Evolutionary conservation across 2,888 invertebrate genomes (phyloP).

Genomic region (Melanotus villosus): DNA sequence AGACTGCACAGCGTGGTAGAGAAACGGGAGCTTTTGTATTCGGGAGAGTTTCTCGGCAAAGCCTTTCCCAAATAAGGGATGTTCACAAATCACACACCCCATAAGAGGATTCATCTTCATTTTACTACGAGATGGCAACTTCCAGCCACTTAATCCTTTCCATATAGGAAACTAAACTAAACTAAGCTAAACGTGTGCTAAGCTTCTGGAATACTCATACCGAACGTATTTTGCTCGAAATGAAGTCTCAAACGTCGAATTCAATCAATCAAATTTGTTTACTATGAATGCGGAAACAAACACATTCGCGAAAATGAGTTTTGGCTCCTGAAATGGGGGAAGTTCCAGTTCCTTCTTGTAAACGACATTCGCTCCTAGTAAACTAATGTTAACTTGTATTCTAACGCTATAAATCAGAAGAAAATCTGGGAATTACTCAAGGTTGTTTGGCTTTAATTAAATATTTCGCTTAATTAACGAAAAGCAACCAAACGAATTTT

Average conservation of each 20-base stretch:
- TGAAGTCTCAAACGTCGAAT: not conserved
- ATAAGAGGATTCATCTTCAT: constrained; percentile 35
- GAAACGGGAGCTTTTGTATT: constrained; percentile 25
- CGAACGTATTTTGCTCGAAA: constrained; percentile 4
- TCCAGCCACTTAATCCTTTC: constrained; percentile 20
- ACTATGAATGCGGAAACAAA: constrained; percentile 1
- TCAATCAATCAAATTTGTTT: constrained; percentile 17
- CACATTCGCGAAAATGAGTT: not conserved
- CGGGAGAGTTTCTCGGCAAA: constrained; percentile 13
- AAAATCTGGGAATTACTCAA: no score
- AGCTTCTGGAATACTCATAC: not conserved
- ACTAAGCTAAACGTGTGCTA: constrained; percentile 3
- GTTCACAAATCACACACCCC: constrained; percentile 31
- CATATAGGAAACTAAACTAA: no score
- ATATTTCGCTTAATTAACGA: no score
- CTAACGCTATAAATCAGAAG: no score
- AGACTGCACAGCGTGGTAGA: constrained; percentile 17
- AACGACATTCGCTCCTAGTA: no score
- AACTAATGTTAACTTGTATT: no score
- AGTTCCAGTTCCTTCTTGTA: no score
- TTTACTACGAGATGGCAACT: constrained; percentile 24
- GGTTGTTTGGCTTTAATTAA: no score
- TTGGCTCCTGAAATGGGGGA: no score
- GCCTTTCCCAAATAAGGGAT: constrained; percentile 21
- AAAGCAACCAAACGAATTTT: no score